Percentiles rank a stretch among this genome's conserved stretches.
Conservation (phyloP, 2,113 vertebrate species). For the Limnothrissa miodon region DNA sequence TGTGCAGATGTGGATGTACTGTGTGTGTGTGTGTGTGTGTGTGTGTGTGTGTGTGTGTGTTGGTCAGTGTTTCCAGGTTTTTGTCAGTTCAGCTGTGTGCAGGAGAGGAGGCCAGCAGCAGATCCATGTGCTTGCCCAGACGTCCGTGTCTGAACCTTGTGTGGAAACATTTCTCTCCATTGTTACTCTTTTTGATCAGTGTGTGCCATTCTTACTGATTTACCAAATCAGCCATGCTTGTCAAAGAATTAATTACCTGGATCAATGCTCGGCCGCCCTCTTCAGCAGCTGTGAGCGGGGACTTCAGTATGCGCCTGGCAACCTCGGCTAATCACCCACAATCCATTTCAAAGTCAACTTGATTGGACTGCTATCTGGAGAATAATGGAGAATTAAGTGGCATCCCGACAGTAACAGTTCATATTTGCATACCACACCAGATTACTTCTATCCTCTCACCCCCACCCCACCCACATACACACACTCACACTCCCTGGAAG, state of each 20-base stretch:
- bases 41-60: constrained; percentile 33
- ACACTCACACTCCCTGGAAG: constrained; percentile 11
- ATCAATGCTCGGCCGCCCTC: constrained; percentile 66
- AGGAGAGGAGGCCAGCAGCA: constrained; percentile 20
- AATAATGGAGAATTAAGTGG: constrained; percentile 69
- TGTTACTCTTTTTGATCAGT: constrained; percentile 73
- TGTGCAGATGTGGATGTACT: background rate
- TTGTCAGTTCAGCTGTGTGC: background rate
- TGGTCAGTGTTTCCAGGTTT: background rate
- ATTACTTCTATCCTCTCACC: constrained; percentile 55
- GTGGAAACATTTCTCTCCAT: constrained; percentile 69
- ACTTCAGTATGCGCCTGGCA: constrained; percentile 63
- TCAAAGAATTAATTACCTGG: constrained; percentile 80
- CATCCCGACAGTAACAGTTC: constrained; percentile 68
- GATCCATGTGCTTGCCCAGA: background rate
- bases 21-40: constrained; percentile 20
- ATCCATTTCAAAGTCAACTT: constrained; percentile 78
- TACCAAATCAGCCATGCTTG: constrained; percentile 78
- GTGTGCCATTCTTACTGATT: constrained; percentile 75
- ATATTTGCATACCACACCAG: constrained; percentile 70
- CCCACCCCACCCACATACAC: background rate
- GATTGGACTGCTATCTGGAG: constrained; percentile 68
- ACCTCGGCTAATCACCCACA: constrained; percentile 71
- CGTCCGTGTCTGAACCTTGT: constrained; percentile 35
- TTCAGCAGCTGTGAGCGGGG: constrained; percentile 55